phyloP scores from a whole-genome alignment of 2,888 invertebrate genomes.

The Phyllotreta cruciferae region DNA sequence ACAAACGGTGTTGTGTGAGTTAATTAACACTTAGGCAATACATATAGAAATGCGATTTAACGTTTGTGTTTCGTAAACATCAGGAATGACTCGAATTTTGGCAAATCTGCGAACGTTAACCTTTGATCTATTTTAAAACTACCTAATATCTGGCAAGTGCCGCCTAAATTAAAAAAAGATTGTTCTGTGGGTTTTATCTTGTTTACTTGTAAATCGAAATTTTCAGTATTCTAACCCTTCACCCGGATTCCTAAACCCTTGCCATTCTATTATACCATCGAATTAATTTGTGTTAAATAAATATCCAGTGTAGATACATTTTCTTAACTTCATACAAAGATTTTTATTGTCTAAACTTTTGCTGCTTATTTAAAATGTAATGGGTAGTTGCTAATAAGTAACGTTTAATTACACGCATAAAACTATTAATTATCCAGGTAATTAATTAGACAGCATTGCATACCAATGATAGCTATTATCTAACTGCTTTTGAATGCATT shows the following conservation, averaged over 20 bases:
- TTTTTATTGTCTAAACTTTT: background rate
- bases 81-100: background rate
- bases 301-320: background rate
- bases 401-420: background rate
- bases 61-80: background rate
- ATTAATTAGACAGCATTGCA: conserved; percentile 2
- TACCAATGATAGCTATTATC: background rate
- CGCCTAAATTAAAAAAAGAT: background rate
- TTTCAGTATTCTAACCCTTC: no score
- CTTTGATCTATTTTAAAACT: background rate
- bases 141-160: background rate
- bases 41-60: no score
- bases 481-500: background rate
- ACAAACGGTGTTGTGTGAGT: no score
- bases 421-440: conserved; percentile 10
- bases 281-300: no score
- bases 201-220: no score
- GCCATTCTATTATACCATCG: no score
- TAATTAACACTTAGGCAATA: no score
- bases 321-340: background rate
- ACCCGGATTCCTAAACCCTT: no score
- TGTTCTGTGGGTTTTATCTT: no score
- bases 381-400: background rate
- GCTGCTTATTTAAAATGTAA: conserved; percentile 1
- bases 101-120: background rate